Evolutionary conservation across 2,888 invertebrate genomes (phyloP).

Genomic region (Epinotia brunnichana): DNA sequence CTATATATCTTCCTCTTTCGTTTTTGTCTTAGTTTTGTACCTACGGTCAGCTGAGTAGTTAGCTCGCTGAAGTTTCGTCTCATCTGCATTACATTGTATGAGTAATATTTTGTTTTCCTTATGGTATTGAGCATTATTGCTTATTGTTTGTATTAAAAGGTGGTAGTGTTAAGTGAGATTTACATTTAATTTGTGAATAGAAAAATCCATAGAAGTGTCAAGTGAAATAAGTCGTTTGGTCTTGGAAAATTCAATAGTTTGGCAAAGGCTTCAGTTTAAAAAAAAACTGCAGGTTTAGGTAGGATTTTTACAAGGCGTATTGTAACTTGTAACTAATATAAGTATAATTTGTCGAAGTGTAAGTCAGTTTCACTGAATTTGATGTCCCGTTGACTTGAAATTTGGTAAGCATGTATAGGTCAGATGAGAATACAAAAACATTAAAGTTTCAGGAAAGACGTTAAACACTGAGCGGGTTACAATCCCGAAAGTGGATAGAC

Average conservation of each 20-base stretch:
- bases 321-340: too few species aligned
- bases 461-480: too few species aligned
- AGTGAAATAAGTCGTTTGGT: not conserved
- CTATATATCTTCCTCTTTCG: conserved; percentile 20
- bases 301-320: not conserved
- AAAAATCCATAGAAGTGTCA: not conserved
- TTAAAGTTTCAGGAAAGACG: too few species aligned
- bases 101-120: conserved; percentile 24
- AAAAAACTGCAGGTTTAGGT: not conserved
- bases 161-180: conserved; percentile 6
- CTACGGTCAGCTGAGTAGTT: conserved; percentile 9
- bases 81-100: conserved; percentile 19
- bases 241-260: not conserved
- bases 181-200: not conserved
- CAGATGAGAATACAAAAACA: too few species aligned
- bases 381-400: too few species aligned
- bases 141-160: not conserved
- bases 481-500: too few species aligned
- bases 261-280: not conserved
- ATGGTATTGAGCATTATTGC: not conserved
- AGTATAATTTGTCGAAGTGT: too few species aligned
- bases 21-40: conserved; percentile 24
- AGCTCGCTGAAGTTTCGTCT: conserved; percentile 3
- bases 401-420: too few species aligned
- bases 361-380: too few species aligned